Evolutionary conservation across 2,797 vertebrate genomes (phyloP), one percentile per base, ranked within the genome.

Genomic region (Denticeps clupeoides): DNA sequence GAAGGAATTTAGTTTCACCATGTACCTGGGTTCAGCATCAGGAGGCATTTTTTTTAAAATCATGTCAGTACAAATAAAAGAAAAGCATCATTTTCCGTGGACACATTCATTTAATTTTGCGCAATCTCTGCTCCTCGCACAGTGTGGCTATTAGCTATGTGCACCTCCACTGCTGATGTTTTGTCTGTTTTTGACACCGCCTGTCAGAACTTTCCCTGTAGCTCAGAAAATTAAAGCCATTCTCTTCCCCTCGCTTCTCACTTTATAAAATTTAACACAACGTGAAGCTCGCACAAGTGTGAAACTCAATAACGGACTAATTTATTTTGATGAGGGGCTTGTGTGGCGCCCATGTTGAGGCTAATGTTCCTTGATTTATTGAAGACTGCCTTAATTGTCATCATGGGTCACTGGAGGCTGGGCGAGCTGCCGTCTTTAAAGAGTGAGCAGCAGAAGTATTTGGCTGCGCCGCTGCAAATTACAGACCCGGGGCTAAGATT

Each of bases 361-460:
- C 13, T 35, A 35, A 35, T 35, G 32, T 32, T 32, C 35, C 15
- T 16, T 35, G 32, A 35, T 35, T 35, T 35, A 35, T 35, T 35
- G 32, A 16, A 18, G 32, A 16, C 15, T 4, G 16, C 6, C 32
- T 7, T 35, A 7, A 35, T 4, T 18, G 32, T 9, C 32, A 18
- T 15, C 16, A 32, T 7, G 7, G 16, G 32, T 35, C 32, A 35
- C 13, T 8, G 32, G 32, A 16, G 32, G 32, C 5, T 7, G 32
- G 3, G 7, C 32, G 6, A 18, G 15, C 10, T 26, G 9, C 13
- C 13, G 24, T 13, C 13, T 15, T 7, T 32, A 35, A 32, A 9
- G 7, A 13, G 18, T 32, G 32, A 35, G 32, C 7, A 35, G 15
- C 8, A 32, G 32, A 35, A 35, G 16, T 18, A 32, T 15, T 35